phyloP scores from a whole-genome alignment of 1,140 invertebrate species.

The Thaumetopoea pityocampa region DNA sequence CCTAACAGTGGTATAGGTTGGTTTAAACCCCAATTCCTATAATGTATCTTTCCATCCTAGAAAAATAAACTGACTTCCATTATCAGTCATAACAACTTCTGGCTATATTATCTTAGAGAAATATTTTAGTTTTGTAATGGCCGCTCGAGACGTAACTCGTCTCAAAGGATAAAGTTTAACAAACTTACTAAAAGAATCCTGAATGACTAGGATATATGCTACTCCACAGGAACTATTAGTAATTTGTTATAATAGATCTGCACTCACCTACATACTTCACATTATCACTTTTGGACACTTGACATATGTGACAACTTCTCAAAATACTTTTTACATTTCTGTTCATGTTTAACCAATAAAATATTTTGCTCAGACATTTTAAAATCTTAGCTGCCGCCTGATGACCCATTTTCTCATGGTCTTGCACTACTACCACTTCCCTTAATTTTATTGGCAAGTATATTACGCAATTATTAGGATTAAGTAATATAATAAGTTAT shows the following conservation, averaged over 20 bases:
- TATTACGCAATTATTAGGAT: background rate
- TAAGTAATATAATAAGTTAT: background rate
- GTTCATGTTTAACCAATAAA: constrained; percentile 32
- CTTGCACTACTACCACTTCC: constrained; percentile 10
- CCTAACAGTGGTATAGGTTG: constrained; percentile 29
- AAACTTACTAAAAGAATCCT: constrained; percentile 43
- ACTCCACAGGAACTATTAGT: constrained; percentile 20
- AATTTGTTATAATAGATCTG: constrained; percentile 15
- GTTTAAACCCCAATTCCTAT: constrained; percentile 16
- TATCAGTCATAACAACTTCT: constrained; percentile 20
- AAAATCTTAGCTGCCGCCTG: constrained; percentile 38
- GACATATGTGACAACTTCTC: constrained; percentile 24
- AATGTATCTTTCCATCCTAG: constrained; percentile 10
- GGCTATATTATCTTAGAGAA: constrained; percentile 20
- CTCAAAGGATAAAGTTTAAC: constrained; percentile 38
- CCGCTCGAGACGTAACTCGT: constrained; percentile 25
- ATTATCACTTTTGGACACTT: constrained; percentile 20
- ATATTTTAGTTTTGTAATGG: constrained; percentile 17
- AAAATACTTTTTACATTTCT: constrained; percentile 23
- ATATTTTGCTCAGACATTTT: constrained; percentile 26
- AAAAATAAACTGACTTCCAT: constrained; percentile 24
- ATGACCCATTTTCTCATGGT: constrained; percentile 40
- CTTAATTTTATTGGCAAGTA: constrained; percentile 12
- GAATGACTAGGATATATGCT: constrained; percentile 35
- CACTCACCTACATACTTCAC: constrained; percentile 18